Evolutionary conservation across 2,113 vertebrate genomes (phyloP), one percentile per base, ranked within the genome.

Genomic region (Prunella fulvescens): DNA sequence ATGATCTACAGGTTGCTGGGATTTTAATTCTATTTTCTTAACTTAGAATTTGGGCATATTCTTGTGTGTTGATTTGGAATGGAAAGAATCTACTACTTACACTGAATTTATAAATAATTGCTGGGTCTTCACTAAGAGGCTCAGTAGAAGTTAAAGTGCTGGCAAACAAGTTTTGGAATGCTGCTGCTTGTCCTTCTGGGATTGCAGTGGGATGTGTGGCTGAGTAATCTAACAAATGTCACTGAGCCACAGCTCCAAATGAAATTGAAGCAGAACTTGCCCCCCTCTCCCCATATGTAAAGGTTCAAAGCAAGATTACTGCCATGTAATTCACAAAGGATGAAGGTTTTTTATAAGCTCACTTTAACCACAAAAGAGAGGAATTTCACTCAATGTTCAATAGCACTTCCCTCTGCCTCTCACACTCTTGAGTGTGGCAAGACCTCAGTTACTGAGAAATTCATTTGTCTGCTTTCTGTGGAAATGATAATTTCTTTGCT

Each of bases 261-360:
- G 17, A 86, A 86, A 88, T 3, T 31, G 64, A 45, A 80, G 22
- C 2, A 26, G 72, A 48, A 48, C 39, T 10, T 12, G 24, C 24
- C 20, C 3, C 2, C 15, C 7, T 6, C 9, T 15, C 19, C 10
- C 11, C 6, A 2, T 24, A 20, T 7, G 18, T 19, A 44, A 61
- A 67, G 33, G 4, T 48, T 79, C 33, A 53, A 28, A 89, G 39
- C 37, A 31, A 29, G 17, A 29, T 73, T 16, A 6, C 23, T 50
- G 17, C 17, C 35, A 1, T 17, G 35, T 29, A 29, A 25, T 64
- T 60, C 83, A 14, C 37, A 54, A 14, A 71, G 31, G 31, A 7
- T 84, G n/a, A 61, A 35, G 19, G 12, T 60, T 76, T 77, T 33
- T 15, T n/a, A 11, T 17, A 23, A 86, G 25, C 14, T 86, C 60